Evolutionary conservation across 2,888 invertebrate genomes (phyloP).

Genomic region (Aphodius sticticus): DNA sequence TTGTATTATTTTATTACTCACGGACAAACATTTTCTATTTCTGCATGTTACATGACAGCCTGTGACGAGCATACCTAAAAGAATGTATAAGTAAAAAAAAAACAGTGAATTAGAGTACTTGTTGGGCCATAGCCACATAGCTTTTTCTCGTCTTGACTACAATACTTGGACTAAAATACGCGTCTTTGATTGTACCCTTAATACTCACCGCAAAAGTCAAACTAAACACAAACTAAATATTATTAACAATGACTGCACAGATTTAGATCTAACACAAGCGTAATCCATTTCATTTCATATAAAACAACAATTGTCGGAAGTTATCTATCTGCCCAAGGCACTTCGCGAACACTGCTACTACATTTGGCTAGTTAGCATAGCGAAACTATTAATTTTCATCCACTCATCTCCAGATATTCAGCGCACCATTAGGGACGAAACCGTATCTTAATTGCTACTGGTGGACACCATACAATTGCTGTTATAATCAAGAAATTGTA

Average conservation of each 20-base stretch:
- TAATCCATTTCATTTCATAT: not conserved
- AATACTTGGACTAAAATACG: too few species aligned
- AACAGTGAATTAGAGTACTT: too few species aligned
- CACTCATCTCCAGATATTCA: conserved; percentile 4
- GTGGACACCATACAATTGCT: not conserved
- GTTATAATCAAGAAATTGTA: not conserved
- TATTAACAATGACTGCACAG: not conserved
- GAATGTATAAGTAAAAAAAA: too few species aligned
- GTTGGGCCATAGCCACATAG: too few species aligned
- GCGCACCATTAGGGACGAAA: not conserved
- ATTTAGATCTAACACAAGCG: not conserved
- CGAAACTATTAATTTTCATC: not conserved
- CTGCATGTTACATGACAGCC: too few species aligned
- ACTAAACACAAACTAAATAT: too few species aligned
- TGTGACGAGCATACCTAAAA: too few species aligned
- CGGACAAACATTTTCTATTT: too few species aligned
- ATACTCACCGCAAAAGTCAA: too few species aligned
- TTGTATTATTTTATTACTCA: too few species aligned
- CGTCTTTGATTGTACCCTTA: too few species aligned
- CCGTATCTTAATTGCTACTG: not conserved
- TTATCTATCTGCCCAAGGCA: not conserved
- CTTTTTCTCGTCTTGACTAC: too few species aligned
- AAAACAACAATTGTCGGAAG: not conserved
- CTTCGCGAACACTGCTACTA: not conserved
- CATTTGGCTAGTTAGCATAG: not conserved